Base-by-base conservation (phyloP, 2,888 invertebrate species). In the Metallyticus violacea region DNA sequence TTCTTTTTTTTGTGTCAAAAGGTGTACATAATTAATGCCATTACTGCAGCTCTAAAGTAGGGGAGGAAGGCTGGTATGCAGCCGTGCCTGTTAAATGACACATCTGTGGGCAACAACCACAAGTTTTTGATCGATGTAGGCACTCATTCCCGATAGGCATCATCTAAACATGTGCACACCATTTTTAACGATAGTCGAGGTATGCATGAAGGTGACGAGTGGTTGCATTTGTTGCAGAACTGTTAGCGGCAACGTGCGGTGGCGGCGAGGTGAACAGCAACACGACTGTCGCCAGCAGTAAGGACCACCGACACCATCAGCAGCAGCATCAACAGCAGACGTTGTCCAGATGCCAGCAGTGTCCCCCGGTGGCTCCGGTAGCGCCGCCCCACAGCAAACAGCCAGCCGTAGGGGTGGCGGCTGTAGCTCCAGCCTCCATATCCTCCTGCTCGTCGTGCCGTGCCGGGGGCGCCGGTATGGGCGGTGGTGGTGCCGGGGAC, bases 351-450 rank as follows among this genome's bases (percentile, higher is more conserved):
- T 81, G 81, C 62, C 40, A 81, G 30, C 81, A 81, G 81, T 81
- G 81, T 26, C 81, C 30, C 26, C 30, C 28, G 9, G 30, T 62
- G 62, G 7, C 81, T 15, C 40, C 81, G 6, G 81, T 26, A 7
- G 40, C 81, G 15, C 62, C 81, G 5, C 81, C 26, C 1, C 30
- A 25, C 81, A 81, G 62, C 76, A 87, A 86, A 25, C 88, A 88
- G 85, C 87, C 86, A 0, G 86, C 87, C 5, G 86, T 87, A 7
- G 88, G 87, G 7, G 88, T 87, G 81, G 87, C 86, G 6, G 87
- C 86, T 0, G 87, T 86, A 26, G 87, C 87, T 0, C 83, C 83
- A 3, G 81, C 78, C 1, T 87, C 85, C 27, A 85, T 81, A 4
- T 80, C 81, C 6, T 87, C 85, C 78, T 29, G 40, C 40, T 62